phyloP scores from a whole-genome alignment of 2,797 vertebrate species.

The Neosilurus hyrtlii region DNA sequence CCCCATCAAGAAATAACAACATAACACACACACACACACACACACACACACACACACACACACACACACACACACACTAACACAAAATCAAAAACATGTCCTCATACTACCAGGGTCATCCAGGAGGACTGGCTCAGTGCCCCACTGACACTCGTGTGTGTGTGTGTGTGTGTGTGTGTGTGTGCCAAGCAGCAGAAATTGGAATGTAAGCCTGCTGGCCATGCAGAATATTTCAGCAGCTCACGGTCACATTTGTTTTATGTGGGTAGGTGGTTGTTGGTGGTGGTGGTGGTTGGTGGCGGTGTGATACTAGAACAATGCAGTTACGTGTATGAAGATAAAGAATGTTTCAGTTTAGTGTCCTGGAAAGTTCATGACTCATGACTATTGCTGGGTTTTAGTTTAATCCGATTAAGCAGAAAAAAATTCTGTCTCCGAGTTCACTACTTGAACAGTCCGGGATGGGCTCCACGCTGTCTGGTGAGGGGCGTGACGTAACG shows the following conservation, averaged over 20 bases:
- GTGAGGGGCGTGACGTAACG: not conserved
- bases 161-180: slow-evolving; percentile 4
- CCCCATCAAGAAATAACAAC: not conserved
- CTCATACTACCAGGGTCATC: not conserved
- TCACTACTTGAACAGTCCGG: not conserved
- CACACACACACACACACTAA: not conserved
- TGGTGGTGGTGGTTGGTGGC: not conserved
- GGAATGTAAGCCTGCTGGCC: slow-evolving; percentile 12
- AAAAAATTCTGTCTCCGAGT: not conserved
- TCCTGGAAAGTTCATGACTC: not conserved
- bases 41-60: not conserved
- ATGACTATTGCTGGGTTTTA: not conserved
- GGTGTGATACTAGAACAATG: not conserved
- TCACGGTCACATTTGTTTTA: slow-evolving; percentile 7
- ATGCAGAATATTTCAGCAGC: slow-evolving; percentile 16
- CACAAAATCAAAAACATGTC: not conserved
- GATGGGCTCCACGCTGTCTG: slow-evolving; percentile 10
- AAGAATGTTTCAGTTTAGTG: not conserved
- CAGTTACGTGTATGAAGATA: not conserved
- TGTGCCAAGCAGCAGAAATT: slow-evolving; percentile 15
- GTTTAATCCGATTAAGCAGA: not conserved
- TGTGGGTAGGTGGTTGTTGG: not conserved
- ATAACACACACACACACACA: not conserved
- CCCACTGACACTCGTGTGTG: slow-evolving; percentile 8
- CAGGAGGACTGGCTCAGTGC: slow-evolving; percentile 8